Evolutionary conservation across 2,888 invertebrate species (phyloP).

Genomic region (Holacanthella duospinosa): DNA sequence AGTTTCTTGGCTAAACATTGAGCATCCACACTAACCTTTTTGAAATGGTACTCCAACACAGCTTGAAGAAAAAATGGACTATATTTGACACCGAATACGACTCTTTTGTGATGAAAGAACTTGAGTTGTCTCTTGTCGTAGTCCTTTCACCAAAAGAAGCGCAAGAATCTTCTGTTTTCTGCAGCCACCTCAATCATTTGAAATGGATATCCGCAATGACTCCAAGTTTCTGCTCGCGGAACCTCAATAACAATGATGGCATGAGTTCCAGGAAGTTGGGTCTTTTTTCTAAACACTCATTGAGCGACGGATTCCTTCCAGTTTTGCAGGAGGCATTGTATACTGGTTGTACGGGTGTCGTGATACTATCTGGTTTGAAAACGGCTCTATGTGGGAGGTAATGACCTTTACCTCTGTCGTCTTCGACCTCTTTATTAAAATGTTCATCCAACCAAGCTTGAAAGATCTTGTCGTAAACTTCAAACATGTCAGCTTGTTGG

Average conservation of each 20-base stretch:
- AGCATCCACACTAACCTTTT: too few species aligned
- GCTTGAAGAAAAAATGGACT: not conserved
- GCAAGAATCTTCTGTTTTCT: not conserved
- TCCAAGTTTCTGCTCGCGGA: slow-evolving; percentile 1
- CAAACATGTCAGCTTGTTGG: not conserved
- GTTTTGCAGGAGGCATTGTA: not conserved
- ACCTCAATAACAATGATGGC: not conserved
- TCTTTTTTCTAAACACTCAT: not conserved
- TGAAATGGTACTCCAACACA: not conserved
- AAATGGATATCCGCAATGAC: not conserved
- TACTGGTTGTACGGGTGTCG: not conserved
- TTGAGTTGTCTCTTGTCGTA: not conserved
- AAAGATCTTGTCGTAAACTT: not conserved
- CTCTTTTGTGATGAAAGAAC: not conserved
- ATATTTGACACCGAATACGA: not conserved
- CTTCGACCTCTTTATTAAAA: not conserved
- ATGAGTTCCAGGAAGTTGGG: not conserved
- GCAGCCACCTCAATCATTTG: not conserved
- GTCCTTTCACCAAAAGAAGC: not conserved
- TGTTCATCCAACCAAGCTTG: not conserved
- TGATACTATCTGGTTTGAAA: not conserved
- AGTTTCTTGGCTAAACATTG: too few species aligned
- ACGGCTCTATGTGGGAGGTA: not conserved
- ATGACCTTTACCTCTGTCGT: not conserved
- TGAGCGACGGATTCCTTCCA: not conserved